A percentile compares a stretch with the other conserved stretches of the same genome.
Conservation (phyloP, 2,113 vertebrate genomes). For the Diadophis punctatus region DNA sequence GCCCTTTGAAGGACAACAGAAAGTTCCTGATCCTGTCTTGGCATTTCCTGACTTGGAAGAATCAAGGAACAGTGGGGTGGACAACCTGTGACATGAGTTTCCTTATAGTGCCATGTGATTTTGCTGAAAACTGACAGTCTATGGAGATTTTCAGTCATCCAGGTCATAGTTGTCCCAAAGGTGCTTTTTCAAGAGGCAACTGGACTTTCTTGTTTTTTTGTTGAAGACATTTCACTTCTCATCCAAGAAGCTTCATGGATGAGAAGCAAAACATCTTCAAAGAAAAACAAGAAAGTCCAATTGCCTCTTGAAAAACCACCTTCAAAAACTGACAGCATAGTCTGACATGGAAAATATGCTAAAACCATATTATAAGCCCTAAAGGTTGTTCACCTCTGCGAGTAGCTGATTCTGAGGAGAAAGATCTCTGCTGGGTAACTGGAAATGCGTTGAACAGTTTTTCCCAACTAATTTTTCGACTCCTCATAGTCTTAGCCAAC, state of each 20-base stretch:
- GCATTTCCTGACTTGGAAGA: not conserved
- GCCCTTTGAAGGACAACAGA: not conserved
- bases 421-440: not conserved
- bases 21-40: not conserved
- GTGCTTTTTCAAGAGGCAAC: too few relatives aligned
- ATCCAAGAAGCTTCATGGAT: too few relatives aligned
- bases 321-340: not conserved
- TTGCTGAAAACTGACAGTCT: not conserved
- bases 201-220: too few relatives aligned
- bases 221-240: too few relatives aligned
- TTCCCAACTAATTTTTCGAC: not conserved
- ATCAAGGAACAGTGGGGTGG: not conserved
- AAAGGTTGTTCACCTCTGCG: not conserved
- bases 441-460: not conserved
- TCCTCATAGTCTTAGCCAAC: not conserved
- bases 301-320: too few relatives aligned
- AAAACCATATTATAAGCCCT: not conserved
- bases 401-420: not conserved
- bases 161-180: too few relatives aligned
- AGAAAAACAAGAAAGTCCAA: too few relatives aligned
- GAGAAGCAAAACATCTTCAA: too few relatives aligned
- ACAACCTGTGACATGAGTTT: not conserved
- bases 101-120: not conserved
- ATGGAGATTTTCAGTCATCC: too few relatives aligned
- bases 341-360: not conserved